Evolutionary conservation across 2,888 invertebrate species (phyloP).

Genomic region (Tetragnatha montana): DNA sequence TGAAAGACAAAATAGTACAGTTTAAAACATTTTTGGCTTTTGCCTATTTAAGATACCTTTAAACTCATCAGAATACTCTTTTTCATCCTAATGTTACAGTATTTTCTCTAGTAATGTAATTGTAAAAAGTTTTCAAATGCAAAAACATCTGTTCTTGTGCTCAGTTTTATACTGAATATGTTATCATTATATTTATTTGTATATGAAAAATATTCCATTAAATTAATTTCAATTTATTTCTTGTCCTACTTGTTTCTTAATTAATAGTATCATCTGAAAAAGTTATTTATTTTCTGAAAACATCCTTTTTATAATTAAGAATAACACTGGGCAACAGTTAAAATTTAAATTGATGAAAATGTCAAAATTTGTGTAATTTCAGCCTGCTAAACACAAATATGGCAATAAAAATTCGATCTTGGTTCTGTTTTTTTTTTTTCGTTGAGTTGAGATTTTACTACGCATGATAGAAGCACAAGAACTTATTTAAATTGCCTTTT

Average conservation of each 20-base stretch:
- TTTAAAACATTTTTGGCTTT: conserved; percentile 15
- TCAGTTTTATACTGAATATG: conserved; percentile 49
- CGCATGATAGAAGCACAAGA: too few relatives aligned
- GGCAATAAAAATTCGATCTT: too few relatives aligned
- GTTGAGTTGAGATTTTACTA: too few relatives aligned
- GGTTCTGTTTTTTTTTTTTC: too few relatives aligned
- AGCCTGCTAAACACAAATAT: too few relatives aligned
- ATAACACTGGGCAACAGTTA: too few relatives aligned
- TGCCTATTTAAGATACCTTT: not conserved
- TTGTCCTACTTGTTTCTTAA: not conserved
- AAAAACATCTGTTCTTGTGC: conserved; percentile 31
- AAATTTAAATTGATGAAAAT: too few relatives aligned
- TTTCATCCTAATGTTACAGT: conserved; percentile 32
- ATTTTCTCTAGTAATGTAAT: conserved; percentile 47
- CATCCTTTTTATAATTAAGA: too few relatives aligned
- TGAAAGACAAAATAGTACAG: conserved; percentile 7
- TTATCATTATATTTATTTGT: conserved; percentile 63
- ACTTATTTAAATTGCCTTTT: too few relatives aligned
- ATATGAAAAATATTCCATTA: conserved; percentile 61
- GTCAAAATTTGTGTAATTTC: too few relatives aligned
- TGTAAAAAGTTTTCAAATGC: conserved; percentile 36
- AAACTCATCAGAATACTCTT: not conserved
- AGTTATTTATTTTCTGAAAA: not conserved
- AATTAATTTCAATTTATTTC: conserved; percentile 39
- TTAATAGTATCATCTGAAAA: not conserved